These are phyloP conservation scores for Drosophila limbata DNA, from an alignment of 2,888 invertebrate genomes.

Conservation along the genomic window DNA sequence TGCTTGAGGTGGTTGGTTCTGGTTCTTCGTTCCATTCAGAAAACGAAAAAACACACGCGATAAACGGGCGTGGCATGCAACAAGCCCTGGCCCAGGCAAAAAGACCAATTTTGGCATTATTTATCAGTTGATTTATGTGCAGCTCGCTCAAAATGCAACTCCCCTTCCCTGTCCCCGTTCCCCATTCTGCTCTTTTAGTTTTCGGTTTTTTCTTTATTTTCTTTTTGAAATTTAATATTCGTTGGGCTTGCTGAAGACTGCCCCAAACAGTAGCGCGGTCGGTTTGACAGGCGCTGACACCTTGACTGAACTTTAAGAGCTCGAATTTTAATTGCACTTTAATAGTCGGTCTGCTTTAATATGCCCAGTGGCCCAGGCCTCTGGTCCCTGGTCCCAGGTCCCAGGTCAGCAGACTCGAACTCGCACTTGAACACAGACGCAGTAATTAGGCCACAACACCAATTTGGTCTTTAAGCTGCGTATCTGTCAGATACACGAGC, in stretches of 20 bases:
- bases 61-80: conserved; percentile 73
- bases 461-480: conserved; percentile 38
- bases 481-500: conserved; percentile 15
- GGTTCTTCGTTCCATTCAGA: conserved; percentile 9
- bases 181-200: conserved; percentile 18
- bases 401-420: conserved; percentile 11
- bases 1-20: conserved; percentile 7
- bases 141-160: conserved; percentile 42
- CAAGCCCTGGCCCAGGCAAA: conserved; percentile 12
- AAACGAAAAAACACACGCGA: conserved; percentile 60
- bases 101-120: conserved; percentile 59
- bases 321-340: conserved; percentile 75
- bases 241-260: conserved; percentile 26
- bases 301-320: conserved; percentile 70
- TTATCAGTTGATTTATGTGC: conserved; percentile 72
- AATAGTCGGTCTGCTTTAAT: conserved; percentile 69
- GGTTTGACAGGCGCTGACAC: conserved; percentile 79
- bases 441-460: conserved; percentile 56
- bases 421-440: conserved; percentile 19
- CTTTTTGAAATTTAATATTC: conserved; percentile 77
- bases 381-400: conserved; percentile 5
- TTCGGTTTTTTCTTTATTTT: conserved; percentile 6
- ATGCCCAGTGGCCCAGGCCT: conserved; percentile 60
- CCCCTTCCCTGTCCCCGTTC: conserved; percentile 19
- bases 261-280: conserved; percentile 65